Evolutionary conservation across 2,888 invertebrate species (phyloP).

Genomic region (Drosophila limbata): DNA sequence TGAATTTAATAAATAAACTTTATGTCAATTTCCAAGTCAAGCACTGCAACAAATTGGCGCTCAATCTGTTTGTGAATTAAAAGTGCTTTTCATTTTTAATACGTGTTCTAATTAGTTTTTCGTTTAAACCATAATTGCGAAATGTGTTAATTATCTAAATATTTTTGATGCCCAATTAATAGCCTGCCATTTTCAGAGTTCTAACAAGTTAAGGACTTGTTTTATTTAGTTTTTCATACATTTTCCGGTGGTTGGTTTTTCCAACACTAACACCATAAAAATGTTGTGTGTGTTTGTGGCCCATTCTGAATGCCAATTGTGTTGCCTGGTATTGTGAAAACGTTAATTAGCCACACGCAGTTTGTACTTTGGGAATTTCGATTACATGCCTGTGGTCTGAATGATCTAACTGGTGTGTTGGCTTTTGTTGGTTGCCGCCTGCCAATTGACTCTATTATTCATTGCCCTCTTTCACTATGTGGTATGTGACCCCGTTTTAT

Average conservation of each 20-base stretch:
- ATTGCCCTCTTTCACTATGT: slow-evolving; percentile 18
- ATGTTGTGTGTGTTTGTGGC: slow-evolving; percentile 25
- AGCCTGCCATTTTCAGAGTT: slow-evolving; percentile 1
- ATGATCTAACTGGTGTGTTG: slow-evolving; percentile 3
- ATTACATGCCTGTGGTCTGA: slow-evolving; percentile 45
- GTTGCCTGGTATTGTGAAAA: slow-evolving; percentile 18
- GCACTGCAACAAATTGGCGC: neutral
- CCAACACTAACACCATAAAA: neutral
- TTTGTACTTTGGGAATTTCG: slow-evolving; percentile 47
- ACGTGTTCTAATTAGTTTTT: neutral
- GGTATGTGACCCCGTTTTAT: slow-evolving; percentile 17
- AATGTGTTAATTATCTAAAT: slow-evolving; percentile 18
- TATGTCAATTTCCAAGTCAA: neutral
- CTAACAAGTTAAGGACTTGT: slow-evolving; percentile 24
- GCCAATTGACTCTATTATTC: slow-evolving; percentile 48
- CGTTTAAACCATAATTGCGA: slow-evolving; percentile 5
- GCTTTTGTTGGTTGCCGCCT: slow-evolving; percentile 15
- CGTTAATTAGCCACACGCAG: slow-evolving; percentile 45
- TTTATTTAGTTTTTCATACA: slow-evolving; percentile 31
- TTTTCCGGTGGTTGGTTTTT: slow-evolving; percentile 13
- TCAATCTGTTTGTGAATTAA: neutral
- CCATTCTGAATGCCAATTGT: slow-evolving; percentile 4
- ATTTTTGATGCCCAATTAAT: neutral
- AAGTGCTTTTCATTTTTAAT: neutral
- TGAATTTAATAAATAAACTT: no score